Evolutionary conservation across 2,113 vertebrate species (phyloP), one percentile per base, ranked within the genome.

Genomic region (Gallinago media): DNA sequence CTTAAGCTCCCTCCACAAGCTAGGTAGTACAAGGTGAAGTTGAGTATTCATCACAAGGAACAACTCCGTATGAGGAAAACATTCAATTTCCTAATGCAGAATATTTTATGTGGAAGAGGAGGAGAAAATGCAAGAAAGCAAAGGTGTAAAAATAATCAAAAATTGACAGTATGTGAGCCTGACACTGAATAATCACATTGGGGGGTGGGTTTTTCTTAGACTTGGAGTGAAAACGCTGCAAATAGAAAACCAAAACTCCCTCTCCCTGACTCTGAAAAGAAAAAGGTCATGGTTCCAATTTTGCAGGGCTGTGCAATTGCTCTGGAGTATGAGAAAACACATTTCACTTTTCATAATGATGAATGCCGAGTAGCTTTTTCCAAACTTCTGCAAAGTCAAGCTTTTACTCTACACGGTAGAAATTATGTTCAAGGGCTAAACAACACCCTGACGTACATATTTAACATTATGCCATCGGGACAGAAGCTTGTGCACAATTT

Each of bases 51-150:
- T 34, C 23, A 67, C 21, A 38, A 12, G 26, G 40, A 74, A 78
- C 15, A 55, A 8, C 5, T 55, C 38, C 36, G 8, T 2, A 6
- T 12, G 6, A 61, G 34, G 36, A 40, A 92, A 84, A 49, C 12
- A 22, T 54, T 78, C 26, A 0, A 0, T 56, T n/a, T 67, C 55
- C 22, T 17, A 11, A 20, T 1, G 21, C 2, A 2, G 19, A 55
- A 36, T n/a, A 21, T 8, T 85, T 71, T 56, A 20, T 16, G 16
- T 21, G 16, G 58, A 71, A 42, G 22, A 81, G 66, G 0, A 52
- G 29, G 21, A 70, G 36, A 85, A 75, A 50, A 79, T 2, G 14
- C 54, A 68, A 50, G 49, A 44, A 93, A 40, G n/a, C 29, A 54
- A 68, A 80, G n/a, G 6, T 16, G 12, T 16, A 58, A 56, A 83